phyloP scores from a whole-genome alignment of 1,140 invertebrate species.

The Planococcus citri region DNA sequence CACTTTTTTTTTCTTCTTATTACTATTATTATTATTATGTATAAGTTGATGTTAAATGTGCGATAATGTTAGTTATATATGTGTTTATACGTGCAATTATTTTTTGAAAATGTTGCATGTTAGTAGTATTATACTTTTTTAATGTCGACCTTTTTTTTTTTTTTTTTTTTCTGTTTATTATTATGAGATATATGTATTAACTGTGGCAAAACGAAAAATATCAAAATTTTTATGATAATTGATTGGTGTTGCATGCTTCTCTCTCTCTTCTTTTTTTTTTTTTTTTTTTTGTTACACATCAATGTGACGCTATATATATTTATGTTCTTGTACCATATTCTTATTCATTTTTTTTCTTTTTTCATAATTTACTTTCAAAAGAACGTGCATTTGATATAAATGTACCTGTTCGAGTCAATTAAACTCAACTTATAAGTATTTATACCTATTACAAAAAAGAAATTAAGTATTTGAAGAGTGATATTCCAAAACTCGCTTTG shows the following conservation, averaged over 20 bases:
- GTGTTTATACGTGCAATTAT: background rate
- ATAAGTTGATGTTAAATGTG: constrained; percentile 7
- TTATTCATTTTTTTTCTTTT: background rate
- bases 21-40: too few relatives aligned
- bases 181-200: background rate
- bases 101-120: background rate
- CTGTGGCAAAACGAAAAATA: background rate
- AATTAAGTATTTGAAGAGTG: too few relatives aligned
- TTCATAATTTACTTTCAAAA: constrained; percentile 1
- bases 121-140: background rate
- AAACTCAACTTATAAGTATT: background rate
- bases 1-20: too few relatives aligned
- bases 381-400: background rate
- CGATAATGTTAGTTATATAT: constrained; percentile 2
- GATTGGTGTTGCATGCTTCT: background rate
- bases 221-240: background rate
- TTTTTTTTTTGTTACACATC: background rate
- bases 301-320: background rate
- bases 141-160: background rate
- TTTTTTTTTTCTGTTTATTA: background rate
- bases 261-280: too few relatives aligned
- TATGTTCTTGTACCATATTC: background rate
- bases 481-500: too few relatives aligned
- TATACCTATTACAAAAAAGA: background rate
- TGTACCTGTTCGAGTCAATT: constrained; percentile 2